These are phyloP conservation scores for Zaprionus taronus DNA, from an alignment of 1,140 invertebrate species.

Conservation along the genomic window DNA sequence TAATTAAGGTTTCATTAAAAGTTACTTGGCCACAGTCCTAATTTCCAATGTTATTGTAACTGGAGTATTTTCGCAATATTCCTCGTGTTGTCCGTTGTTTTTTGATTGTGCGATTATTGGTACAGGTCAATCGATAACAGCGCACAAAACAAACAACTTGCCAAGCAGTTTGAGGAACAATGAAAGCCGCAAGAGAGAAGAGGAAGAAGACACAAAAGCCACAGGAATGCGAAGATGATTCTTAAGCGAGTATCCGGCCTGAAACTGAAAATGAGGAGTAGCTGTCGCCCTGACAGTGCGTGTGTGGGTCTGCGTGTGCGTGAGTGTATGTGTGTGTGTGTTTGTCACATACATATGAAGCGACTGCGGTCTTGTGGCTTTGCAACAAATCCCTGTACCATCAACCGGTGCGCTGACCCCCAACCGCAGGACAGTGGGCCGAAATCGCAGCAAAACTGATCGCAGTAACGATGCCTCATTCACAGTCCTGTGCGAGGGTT, in stretches of 20 bases:
- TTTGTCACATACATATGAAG: slow-evolving; percentile 35
- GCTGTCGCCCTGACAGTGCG: neutral
- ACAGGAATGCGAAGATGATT: slow-evolving; percentile 6
- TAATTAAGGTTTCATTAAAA: slow-evolving; percentile 66
- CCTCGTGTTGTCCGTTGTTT: neutral
- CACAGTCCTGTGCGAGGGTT: no score
- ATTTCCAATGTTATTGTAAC: slow-evolving; percentile 35
- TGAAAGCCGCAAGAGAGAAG: slow-evolving; percentile 12
- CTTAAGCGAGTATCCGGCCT: neutral
- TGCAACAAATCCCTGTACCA: slow-evolving; percentile 25
- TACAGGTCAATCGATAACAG: neutral
- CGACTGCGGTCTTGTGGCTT: slow-evolving; percentile 38
- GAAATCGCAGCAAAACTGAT: neutral
- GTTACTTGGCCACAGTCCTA: slow-evolving; percentile 32
- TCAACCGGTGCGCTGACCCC: slow-evolving; percentile 3
- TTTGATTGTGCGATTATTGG: slow-evolving; percentile 10
- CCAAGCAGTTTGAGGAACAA: neutral
- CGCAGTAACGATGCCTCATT: neutral
- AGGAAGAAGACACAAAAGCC: slow-evolving; percentile 25
- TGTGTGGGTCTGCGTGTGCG: neutral
- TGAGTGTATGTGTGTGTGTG: neutral
- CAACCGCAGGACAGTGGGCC: slow-evolving; percentile 3
- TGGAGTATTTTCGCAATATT: slow-evolving; percentile 30
- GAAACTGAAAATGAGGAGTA: slow-evolving; percentile 3
- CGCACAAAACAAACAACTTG: neutral